A percentile compares a stretch with the other conserved stretches of the same genome.
These are phyloP conservation scores for Hippolais icterina DNA, from an alignment of 2,113 vertebrate species.

Conservation along the genomic window DNA sequence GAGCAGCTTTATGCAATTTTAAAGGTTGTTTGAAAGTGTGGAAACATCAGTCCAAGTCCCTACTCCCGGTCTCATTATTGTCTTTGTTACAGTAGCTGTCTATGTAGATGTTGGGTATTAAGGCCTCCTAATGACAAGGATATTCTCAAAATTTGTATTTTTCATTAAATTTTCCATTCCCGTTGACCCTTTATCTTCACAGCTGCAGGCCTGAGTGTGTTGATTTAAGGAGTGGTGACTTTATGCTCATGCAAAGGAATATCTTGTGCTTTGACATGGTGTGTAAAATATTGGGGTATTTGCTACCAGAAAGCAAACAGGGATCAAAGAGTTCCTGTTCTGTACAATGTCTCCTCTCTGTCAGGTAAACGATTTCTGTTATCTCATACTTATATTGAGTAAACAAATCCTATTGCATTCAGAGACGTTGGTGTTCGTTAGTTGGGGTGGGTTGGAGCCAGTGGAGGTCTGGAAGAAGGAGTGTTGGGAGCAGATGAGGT, in stretches of 20 bases:
- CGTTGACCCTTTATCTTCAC: neutral
- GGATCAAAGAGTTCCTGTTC: neutral
- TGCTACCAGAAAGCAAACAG: neutral
- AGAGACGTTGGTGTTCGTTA: neutral
- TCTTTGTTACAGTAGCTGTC: neutral
- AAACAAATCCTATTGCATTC: neutral
- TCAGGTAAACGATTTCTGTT: neutral
- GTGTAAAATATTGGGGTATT: neutral
- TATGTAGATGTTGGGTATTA: neutral
- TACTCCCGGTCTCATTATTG: neutral
- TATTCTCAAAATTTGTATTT: neutral
- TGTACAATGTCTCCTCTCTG: fast-evolving
- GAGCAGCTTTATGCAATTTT: neutral
- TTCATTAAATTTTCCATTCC: neutral
- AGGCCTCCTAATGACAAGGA: neutral
- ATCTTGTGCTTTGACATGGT: fast-evolving
- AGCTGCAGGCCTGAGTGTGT: neutral
- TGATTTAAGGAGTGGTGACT: neutral
- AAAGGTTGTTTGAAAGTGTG: neutral
- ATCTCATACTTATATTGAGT: neutral
- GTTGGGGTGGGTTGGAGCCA: neutral
- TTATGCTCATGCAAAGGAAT: neutral
- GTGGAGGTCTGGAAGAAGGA: neutral
- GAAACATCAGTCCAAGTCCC: neutral
- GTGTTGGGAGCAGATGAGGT: neutral